Conservation (phyloP, 2,113 vertebrate genomes). For the Macheiramphus alcinus region DNA sequence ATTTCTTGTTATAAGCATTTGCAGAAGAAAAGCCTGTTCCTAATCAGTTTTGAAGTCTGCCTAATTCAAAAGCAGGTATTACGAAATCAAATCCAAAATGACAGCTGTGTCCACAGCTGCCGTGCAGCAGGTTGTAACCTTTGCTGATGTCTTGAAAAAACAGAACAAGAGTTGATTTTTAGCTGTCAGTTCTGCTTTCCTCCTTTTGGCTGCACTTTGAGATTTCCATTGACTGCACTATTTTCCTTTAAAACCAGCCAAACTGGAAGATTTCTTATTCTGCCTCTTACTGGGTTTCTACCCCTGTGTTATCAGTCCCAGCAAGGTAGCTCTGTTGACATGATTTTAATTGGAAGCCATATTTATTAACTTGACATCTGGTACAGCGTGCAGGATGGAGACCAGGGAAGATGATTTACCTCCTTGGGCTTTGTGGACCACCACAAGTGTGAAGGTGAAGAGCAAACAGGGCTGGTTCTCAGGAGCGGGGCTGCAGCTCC, state of each 20-base stretch:
- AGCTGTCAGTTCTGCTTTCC: not conserved
- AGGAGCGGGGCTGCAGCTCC: not conserved
- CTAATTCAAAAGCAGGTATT: not conserved
- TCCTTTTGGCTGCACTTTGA: not conserved
- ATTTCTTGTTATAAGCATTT: not conserved
- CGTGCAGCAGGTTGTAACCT: not conserved
- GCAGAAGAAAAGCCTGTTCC: not conserved
- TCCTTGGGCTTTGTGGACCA: not conserved
- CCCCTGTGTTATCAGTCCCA: not conserved
- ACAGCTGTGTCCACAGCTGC: constrained; percentile 11
- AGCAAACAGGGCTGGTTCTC: not conserved
- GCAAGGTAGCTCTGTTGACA: not conserved
- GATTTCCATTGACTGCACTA: not conserved
- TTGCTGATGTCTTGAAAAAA: not conserved
- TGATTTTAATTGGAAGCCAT: not conserved
- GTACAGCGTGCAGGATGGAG: fast-evolving
- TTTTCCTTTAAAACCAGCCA: not conserved
- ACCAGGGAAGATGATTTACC: not conserved
- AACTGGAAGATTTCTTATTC: not conserved
- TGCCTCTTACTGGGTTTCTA: not conserved
- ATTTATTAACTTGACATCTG: not conserved
- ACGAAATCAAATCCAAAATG: not conserved
- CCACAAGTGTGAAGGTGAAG: not conserved
- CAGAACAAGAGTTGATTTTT: not conserved
- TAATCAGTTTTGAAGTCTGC: not conserved